phyloP scores from a whole-genome alignment of 2,888 invertebrate genomes.

The Galerucella pusilla region DNA sequence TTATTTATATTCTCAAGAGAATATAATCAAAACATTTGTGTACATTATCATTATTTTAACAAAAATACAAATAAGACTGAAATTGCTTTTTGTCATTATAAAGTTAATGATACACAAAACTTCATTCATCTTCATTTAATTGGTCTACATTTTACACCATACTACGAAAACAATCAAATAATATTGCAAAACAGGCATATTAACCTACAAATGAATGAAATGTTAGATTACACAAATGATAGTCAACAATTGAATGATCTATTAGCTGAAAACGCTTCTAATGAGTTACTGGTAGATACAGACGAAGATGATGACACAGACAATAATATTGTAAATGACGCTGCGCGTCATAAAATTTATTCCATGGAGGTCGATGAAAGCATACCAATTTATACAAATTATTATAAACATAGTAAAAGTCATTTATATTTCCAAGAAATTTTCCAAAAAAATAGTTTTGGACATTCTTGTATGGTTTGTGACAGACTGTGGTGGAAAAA shows the following conservation, averaged over 20 bases:
- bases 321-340: not conserved
- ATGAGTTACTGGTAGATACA: not conserved
- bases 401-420: slow-evolving; percentile 10
- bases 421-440: not conserved
- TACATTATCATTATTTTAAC: slow-evolving; percentile 14
- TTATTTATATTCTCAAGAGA: slow-evolving; percentile 10
- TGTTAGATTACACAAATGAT: not conserved
- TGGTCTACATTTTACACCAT: slow-evolving; percentile 14
- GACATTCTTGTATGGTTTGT: slow-evolving; percentile 44
- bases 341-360: not conserved
- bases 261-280: too few species aligned
- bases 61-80: not conserved
- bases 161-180: not conserved
- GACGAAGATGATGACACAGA: not conserved
- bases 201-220: too few species aligned
- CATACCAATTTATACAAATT: slow-evolving; percentile 11
- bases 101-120: slow-evolving; percentile 19
- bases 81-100: slow-evolving; percentile 6
- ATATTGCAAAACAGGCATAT: too few species aligned
- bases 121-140: slow-evolving; percentile 12
- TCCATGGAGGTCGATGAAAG: not conserved
- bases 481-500: slow-evolving; percentile 48
- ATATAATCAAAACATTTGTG: slow-evolving; percentile 25
- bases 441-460: slow-evolving; percentile 31
- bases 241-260: not conserved